A percentile compares a stretch with the other conserved stretches of the same genome.
Evolutionary conservation across 2,888 invertebrate species (phyloP).

Genomic region (Tachina grossa): DNA sequence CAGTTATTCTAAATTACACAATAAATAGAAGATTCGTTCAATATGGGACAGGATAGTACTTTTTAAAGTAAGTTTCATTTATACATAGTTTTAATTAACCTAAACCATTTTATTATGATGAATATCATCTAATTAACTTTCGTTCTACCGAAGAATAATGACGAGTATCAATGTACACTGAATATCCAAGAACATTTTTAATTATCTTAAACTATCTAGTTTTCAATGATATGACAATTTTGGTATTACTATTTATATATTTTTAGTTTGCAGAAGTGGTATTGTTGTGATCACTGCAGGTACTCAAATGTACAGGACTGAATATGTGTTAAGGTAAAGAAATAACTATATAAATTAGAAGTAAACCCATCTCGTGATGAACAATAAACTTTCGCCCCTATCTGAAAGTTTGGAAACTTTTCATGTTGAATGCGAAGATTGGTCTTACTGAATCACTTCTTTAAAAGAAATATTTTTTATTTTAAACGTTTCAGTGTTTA

Average conservation of each 20-base stretch:
- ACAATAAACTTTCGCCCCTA: slow-evolving; percentile 80
- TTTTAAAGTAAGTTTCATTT: too few relatives aligned
- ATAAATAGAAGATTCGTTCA: too few relatives aligned
- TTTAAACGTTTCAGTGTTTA: not conserved
- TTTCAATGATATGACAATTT: not conserved
- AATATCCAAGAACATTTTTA: not conserved
- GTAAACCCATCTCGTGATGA: slow-evolving; percentile 73
- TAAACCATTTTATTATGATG: slow-evolving; percentile 23
- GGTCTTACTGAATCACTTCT: slow-evolving; percentile 74
- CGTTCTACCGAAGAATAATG: slow-evolving; percentile 64
- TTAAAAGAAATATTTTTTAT: not conserved
- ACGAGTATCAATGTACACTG: slow-evolving; percentile 33
- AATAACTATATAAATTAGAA: not conserved
- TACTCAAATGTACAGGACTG: too few relatives aligned
- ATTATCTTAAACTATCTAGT: not conserved
- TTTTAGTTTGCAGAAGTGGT: not conserved
- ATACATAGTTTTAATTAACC: not conserved
- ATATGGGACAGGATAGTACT: too few relatives aligned
- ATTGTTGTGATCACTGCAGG: not conserved
- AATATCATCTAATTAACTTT: slow-evolving; percentile 36
- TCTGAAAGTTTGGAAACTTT: slow-evolving; percentile 74
- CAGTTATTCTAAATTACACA: not conserved
- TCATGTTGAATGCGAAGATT: slow-evolving; percentile 78
- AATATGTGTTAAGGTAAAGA: not conserved
- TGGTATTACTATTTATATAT: not conserved